Conservation (phyloP, 2,797 vertebrate species). For the Betta splendens region DNA sequence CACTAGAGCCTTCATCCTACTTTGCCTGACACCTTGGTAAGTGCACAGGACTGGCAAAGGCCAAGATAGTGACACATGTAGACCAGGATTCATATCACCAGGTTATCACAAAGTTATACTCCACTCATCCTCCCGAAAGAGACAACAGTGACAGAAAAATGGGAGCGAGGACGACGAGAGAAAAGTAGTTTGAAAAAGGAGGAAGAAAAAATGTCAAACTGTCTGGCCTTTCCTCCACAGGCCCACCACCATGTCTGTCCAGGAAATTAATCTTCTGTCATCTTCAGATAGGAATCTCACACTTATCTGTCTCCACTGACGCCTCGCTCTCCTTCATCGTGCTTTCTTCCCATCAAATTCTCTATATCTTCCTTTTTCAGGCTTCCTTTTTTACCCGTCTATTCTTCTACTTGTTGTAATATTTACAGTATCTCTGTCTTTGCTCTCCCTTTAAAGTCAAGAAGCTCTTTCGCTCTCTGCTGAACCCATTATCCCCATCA, state of each 20-base stretch:
- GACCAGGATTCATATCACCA: conserved; percentile 54
- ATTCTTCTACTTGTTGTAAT: conserved; percentile 1
- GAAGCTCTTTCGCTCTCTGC: conserved; percentile 26
- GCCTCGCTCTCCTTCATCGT: conserved; percentile 7
- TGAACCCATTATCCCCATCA: conserved; percentile 51
- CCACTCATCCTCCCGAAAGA: conserved; percentile 33
- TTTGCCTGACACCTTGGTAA: conserved; percentile 26
- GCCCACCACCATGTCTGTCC: conserved; percentile 59
- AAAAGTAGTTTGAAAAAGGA: conserved; percentile 1
- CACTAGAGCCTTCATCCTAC: conserved; percentile 21
- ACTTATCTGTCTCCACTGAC: conserved; percentile 50
- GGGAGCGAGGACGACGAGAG: neutral
- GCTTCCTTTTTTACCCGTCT: conserved; percentile 1
- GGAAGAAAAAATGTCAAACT: conserved; percentile 68
- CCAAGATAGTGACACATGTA: conserved; percentile 43
- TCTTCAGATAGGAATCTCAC: conserved; percentile 67
- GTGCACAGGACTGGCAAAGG: conserved; percentile 25
- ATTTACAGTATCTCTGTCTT: conserved; percentile 24
- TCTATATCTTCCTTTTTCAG: neutral
- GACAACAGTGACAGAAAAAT: conserved; percentile 34
- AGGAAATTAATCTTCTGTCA: conserved; percentile 75
- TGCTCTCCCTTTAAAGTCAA: conserved; percentile 17
- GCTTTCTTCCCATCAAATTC: conserved; percentile 13
- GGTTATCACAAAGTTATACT: conserved; percentile 60
- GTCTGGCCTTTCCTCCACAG: conserved; percentile 68